A percentile compares a stretch with the other conserved stretches of the same genome.
These are phyloP conservation scores for Cercopithecus mitis DNA, from an alignment of 2,797 vertebrate genomes.

Conservation along the genomic window DNA sequence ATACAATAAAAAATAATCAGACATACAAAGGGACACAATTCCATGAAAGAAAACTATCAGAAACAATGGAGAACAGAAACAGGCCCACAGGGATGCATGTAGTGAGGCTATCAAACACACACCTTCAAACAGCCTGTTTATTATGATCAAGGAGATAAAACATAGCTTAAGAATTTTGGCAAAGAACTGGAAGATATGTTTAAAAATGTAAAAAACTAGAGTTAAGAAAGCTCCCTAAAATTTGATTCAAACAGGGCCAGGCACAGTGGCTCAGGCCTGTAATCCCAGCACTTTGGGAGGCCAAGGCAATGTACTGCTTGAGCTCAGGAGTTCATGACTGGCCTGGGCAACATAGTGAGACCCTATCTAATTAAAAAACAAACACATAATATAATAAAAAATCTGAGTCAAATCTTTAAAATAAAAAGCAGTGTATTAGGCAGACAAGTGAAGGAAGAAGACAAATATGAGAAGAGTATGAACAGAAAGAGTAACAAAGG, in stretches of 20 bases:
- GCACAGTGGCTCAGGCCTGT: too few relatives aligned
- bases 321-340: too few relatives aligned
- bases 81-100: not conserved
- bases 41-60: slow-evolving; percentile 38
- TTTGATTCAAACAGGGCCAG: not conserved
- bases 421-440: not conserved
- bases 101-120: not conserved
- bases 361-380: too few relatives aligned
- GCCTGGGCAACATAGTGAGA: too few relatives aligned
- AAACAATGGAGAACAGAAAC: slow-evolving; percentile 7
- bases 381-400: not conserved
- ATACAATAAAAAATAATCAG: slow-evolving; percentile 7
- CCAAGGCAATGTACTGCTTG: too few relatives aligned
- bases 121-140: not conserved
- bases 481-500: not conserved
- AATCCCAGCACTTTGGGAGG: too few relatives aligned
- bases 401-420: slow-evolving; percentile 3
- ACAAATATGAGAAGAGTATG: not conserved
- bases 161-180: not conserved
- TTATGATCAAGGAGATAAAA: slow-evolving; percentile 30
- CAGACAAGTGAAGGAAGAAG: not conserved
- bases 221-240: not conserved
- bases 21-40: slow-evolving; percentile 27
- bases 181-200: slow-evolving; percentile 2
- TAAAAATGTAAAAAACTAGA: not conserved